These are phyloP conservation scores for Cecropterus lyciades DNA, from an alignment of 1,140 invertebrate genomes.

Conservation along the genomic window DNA sequence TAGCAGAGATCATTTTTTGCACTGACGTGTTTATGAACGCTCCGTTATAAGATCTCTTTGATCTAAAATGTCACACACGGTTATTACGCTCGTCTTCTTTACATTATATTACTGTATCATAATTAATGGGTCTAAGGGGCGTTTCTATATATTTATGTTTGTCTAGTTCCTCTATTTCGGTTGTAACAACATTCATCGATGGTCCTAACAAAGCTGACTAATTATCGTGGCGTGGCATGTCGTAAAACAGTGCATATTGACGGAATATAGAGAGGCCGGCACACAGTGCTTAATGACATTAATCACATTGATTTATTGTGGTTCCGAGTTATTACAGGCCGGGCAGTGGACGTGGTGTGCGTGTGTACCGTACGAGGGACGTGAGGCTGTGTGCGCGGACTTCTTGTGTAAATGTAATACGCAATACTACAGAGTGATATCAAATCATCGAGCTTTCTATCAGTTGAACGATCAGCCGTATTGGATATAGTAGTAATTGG, in stretches of 20 bases:
- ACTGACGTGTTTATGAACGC: conserved; percentile 72
- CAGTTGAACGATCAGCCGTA: conserved; percentile 19
- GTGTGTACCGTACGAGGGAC: conserved; percentile 48
- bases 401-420: conserved; percentile 74
- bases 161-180: conserved; percentile 50
- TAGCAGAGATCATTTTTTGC: conserved; percentile 78
- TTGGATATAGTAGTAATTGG: conserved; percentile 27
- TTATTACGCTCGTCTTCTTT: conserved; percentile 41
- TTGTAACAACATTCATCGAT: conserved; percentile 67
- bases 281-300: conserved; percentile 84
- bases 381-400: conserved; percentile 54
- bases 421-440: conserved; percentile 59
- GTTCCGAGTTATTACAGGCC: conserved; percentile 84
- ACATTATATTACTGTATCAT: conserved; percentile 18
- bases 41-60: conserved; percentile 71
- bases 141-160: conserved; percentile 55
- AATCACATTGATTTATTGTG: conserved; percentile 85
- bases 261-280: conserved; percentile 84
- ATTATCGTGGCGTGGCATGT: conserved; percentile 80
- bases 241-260: conserved; percentile 84
- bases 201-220: conserved; percentile 82
- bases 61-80: conserved; percentile 62
- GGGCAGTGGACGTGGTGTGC: conserved; percentile 61
- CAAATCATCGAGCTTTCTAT: conserved; percentile 31
- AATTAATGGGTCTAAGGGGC: conserved; percentile 34